These are phyloP conservation scores for Hipposideros larvatus DNA, from an alignment of 2,797 vertebrate genomes.

Conservation along the genomic window DNA sequence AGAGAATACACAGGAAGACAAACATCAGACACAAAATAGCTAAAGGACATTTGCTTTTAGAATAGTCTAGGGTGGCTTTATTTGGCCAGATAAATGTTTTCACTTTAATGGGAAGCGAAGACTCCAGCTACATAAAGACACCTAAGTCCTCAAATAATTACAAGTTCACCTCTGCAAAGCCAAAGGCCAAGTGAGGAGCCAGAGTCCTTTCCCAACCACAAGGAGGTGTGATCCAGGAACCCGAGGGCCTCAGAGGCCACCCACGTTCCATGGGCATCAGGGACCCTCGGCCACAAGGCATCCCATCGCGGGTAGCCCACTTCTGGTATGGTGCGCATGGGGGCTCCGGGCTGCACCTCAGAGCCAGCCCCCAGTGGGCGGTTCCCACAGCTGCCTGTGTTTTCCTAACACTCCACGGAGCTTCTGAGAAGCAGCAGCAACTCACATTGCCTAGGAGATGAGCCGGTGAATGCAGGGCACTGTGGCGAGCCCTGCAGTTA, in stretches of 20 bases:
- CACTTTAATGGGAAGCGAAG: conserved; percentile 57
- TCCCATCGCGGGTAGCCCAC: background rate
- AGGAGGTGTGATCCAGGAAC: background rate
- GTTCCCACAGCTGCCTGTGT: background rate
- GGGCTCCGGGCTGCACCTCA: background rate
- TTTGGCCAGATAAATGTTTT: conserved; percentile 81
- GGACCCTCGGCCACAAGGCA: background rate
- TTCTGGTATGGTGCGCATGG: background rate
- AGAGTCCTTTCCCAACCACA: background rate
- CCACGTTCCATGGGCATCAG: background rate
- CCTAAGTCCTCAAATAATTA: background rate
- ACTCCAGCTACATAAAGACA: background rate
- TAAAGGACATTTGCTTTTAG: conserved; percentile 83
- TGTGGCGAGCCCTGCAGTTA: background rate
- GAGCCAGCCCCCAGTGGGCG: fast-evolving
- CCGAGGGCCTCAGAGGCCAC: background rate
- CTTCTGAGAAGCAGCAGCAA: conserved; percentile 12
- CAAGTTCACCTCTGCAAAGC: background rate
- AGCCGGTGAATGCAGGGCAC: background rate
- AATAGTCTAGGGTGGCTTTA: conserved; percentile 73
- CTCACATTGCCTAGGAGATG: background rate
- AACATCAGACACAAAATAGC: conserved; percentile 82
- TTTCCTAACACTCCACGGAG: background rate
- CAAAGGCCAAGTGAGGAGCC: background rate
- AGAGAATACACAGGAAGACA: conserved; percentile 81